Conservation (phyloP, 2,797 vertebrate genomes). For the Trachurus trachurus region DNA sequence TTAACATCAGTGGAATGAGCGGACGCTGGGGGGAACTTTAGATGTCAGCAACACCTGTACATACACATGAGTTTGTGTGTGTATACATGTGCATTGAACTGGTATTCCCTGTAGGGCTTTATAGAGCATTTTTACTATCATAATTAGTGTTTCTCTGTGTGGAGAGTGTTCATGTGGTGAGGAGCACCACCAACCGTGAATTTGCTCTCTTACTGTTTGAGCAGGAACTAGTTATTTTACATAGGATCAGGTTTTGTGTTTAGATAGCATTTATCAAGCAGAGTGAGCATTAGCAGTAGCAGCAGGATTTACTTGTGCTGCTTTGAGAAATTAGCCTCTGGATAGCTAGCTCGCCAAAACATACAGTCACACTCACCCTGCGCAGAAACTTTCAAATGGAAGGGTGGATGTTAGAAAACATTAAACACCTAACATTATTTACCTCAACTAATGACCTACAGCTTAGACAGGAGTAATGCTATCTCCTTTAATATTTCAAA, state of each 20-base stretch:
- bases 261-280: slow-evolving; percentile 18
- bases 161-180: not conserved
- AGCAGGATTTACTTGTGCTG: slow-evolving; percentile 10
- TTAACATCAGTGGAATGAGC: slow-evolving; percentile 47
- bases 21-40: not conserved
- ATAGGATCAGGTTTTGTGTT: slow-evolving; percentile 19
- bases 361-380: not conserved
- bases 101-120: not conserved
- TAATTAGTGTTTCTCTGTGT: not conserved
- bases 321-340: slow-evolving; percentile 13
- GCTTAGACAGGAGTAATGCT: not conserved
- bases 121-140: not conserved
- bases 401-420: not conserved
- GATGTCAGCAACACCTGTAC: slow-evolving; percentile 38
- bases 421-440: not conserved
- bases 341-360: not conserved
- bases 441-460: not conserved
- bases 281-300: slow-evolving; percentile 10
- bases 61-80: slow-evolving; percentile 18
- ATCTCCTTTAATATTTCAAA: not conserved
- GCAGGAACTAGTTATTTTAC: slow-evolving; percentile 14
- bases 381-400: not conserved
- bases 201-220: not conserved
- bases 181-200: not conserved
- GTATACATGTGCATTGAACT: not conserved